phyloP scores from a whole-genome alignment of 2,888 invertebrate genomes.

The Caenorhabditis doughertyi region DNA sequence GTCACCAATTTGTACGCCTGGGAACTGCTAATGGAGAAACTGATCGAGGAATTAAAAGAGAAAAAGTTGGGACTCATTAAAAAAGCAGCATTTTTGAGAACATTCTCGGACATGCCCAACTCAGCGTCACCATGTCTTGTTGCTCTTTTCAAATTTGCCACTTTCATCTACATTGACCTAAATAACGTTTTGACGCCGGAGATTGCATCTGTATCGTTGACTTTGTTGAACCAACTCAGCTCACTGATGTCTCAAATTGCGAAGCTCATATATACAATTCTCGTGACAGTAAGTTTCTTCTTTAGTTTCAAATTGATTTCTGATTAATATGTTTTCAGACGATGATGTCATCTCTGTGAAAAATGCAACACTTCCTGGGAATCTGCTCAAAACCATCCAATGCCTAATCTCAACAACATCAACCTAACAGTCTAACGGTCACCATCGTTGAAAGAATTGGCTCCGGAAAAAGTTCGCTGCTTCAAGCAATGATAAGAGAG shows the following conservation, averaged over 20 bases:
- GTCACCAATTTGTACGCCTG: constrained; percentile 85
- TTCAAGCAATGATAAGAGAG: constrained; percentile 88
- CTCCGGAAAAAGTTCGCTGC: constrained; percentile 84
- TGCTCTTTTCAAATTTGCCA: constrained; percentile 81
- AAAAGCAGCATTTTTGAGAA: constrained; percentile 80
- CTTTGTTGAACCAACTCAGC: constrained; percentile 97
- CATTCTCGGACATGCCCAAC: constrained; percentile 82
- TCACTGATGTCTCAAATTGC: constrained; percentile 95
- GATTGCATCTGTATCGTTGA: constrained; percentile 96
- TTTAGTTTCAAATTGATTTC: neutral
- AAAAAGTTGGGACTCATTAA: constrained; percentile 77
- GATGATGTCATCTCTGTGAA: constrained; percentile 75
- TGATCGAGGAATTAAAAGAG: constrained; percentile 78
- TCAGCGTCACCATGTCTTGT: constrained; percentile 81
- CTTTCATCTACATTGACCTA: constrained; percentile 78
- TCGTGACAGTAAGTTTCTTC: constrained; percentile 69
- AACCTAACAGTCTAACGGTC: constrained; percentile 85
- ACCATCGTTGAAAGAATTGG: constrained; percentile 78
- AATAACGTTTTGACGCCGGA: constrained; percentile 83
- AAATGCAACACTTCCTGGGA: constrained; percentile 79
- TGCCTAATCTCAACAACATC: constrained; percentile 84
- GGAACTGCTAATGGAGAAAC: constrained; percentile 83
- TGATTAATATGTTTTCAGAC: constrained; percentile 54
- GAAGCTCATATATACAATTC: constrained; percentile 76
- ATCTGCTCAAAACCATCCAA: constrained; percentile 49